Conservation (phyloP, 2,888 invertebrate species). For the Vesta saturnalis region DNA sequence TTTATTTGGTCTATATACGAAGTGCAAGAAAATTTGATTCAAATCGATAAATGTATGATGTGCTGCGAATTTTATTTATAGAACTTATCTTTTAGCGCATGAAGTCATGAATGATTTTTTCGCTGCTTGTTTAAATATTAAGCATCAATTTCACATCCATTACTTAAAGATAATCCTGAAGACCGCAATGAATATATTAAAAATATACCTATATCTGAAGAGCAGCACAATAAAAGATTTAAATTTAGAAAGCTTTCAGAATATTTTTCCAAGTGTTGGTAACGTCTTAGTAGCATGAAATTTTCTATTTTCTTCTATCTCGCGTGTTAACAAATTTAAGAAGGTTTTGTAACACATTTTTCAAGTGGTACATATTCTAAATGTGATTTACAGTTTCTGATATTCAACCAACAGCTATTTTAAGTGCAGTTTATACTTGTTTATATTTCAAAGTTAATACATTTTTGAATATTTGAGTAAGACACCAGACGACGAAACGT, state of each 20-base stretch:
- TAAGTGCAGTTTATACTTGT: constrained; percentile 36
- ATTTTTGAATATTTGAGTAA: constrained; percentile 1
- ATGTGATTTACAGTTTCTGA: constrained; percentile 29
- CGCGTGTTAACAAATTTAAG: not conserved
- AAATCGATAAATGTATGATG: not conserved
- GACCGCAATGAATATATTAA: constrained; percentile 24
- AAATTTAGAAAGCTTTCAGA: constrained; percentile 48
- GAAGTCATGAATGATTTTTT: not conserved
- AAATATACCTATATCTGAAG: constrained; percentile 28
- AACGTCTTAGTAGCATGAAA: constrained; percentile 10
- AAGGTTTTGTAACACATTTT: constrained; percentile 6
- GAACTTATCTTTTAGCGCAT: constrained; percentile 3
- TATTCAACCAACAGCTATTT: constrained; percentile 34
- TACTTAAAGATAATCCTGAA: not conserved
- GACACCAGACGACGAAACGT: not conserved
- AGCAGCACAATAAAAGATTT: constrained; percentile 38
- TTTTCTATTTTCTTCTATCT: constrained; percentile 22
- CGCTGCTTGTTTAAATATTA: not conserved
- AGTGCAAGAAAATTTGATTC: not conserved
- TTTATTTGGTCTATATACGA: not conserved
- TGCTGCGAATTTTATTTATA: not conserved
- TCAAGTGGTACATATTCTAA: not conserved
- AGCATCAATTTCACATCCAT: not conserved
- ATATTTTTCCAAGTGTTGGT: constrained; percentile 37
- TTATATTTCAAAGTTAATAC: constrained; percentile 20